phyloP scores from a whole-genome alignment of 2,797 vertebrate species.

The Melanotaenia boesemani region DNA sequence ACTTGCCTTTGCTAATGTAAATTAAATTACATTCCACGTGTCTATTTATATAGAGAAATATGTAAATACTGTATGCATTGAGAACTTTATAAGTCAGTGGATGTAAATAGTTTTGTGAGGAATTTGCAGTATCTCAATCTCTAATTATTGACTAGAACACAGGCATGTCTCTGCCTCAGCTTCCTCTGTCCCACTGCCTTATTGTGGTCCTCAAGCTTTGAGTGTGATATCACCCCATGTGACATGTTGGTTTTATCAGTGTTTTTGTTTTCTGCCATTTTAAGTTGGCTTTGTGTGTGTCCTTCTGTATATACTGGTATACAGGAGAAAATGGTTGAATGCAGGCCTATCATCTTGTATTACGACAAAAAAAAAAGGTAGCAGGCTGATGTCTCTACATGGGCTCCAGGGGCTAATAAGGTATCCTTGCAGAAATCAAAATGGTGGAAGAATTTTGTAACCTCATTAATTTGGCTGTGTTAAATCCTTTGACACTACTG shows the following conservation, averaged over 20 bases:
- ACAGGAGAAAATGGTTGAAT: constrained; percentile 1
- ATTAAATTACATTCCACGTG: constrained; percentile 83
- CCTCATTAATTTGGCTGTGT: constrained; percentile 26
- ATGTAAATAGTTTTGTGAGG: constrained; percentile 70
- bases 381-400: constrained; percentile 17
- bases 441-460: constrained; percentile 81
- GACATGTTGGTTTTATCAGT: not conserved
- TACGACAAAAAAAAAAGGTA: constrained; percentile 8
- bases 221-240: constrained; percentile 10
- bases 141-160: constrained; percentile 7
- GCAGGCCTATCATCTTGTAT: constrained; percentile 8
- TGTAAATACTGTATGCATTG: constrained; percentile 71
- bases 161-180: constrained; percentile 15
- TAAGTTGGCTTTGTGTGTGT: constrained; percentile 6
- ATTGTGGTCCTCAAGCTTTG: not conserved
- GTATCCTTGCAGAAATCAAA: constrained; percentile 55
- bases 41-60: constrained; percentile 64
- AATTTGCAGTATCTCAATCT: constrained; percentile 44
- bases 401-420: constrained; percentile 12
- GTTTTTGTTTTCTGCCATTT: not conserved
- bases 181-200: constrained; percentile 15
- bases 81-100: constrained; percentile 81
- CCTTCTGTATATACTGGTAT: not conserved
- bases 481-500: constrained; percentile 31
- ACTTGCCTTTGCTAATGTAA: constrained; percentile 81